These are phyloP conservation scores for Myodes glareolus DNA, from an alignment of 2,113 vertebrate species.

Conservation along the genomic window DNA sequence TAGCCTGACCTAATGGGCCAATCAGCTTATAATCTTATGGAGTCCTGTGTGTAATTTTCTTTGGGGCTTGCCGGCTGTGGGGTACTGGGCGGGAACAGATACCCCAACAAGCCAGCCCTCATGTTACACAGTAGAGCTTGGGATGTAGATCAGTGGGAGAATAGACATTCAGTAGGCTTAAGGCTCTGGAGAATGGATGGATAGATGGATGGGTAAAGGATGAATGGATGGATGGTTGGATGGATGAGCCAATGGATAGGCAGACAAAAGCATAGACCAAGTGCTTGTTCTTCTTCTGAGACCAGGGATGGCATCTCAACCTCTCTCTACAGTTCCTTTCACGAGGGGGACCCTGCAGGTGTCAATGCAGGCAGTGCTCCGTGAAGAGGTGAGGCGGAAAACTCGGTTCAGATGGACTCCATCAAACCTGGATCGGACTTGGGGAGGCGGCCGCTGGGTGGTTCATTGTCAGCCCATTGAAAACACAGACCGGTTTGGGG, in stretches of 20 bases:
- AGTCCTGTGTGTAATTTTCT: no score
- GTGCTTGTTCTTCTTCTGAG: not conserved
- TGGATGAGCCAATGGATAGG: not conserved
- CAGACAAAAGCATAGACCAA: not conserved
- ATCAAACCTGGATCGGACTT: not conserved
- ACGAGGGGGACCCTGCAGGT: not conserved
- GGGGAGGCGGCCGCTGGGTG: no score
- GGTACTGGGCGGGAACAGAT: no score
- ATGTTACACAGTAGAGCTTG: not conserved
- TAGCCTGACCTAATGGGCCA: no score
- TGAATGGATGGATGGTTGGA: not conserved
- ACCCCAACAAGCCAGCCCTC: no score
- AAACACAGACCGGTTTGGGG: not conserved
- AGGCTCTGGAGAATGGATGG: not conserved
- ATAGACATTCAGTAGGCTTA: not conserved
- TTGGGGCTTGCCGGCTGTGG: no score
- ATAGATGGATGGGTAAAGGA: not conserved
- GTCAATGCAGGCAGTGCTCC: not conserved
- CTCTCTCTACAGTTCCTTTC: not conserved
- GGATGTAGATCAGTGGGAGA: not conserved
- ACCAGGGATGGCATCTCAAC: not conserved
- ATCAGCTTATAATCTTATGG: no score
- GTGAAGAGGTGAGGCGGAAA: not conserved
- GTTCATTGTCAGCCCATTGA: not conserved
- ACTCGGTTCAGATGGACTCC: not conserved